These are phyloP conservation scores for Bothrops jararaca DNA, from an alignment of 2,113 vertebrate genomes.

Conservation along the genomic window DNA sequence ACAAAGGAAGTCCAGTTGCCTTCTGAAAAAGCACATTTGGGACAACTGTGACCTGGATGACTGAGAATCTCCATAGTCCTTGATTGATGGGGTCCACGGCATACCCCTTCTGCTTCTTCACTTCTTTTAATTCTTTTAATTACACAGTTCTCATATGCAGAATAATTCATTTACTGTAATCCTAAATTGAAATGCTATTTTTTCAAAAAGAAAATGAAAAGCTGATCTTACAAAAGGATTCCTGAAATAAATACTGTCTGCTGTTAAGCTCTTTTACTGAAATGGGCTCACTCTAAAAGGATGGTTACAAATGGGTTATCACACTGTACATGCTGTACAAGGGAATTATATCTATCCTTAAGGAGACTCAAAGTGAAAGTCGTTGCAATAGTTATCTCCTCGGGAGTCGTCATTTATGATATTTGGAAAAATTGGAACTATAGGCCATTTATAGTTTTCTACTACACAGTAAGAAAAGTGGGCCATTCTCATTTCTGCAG, in stretches of 20 bases:
- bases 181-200: background rate
- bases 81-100: background rate
- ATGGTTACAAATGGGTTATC: conserved; percentile 1
- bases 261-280: background rate
- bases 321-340: background rate
- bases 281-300: background rate
- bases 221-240: background rate
- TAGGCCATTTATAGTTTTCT: conserved; percentile 1
- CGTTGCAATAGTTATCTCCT: conserved; percentile 9
- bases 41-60: background rate
- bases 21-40: background rate
- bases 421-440: conserved; percentile 2
- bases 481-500: conserved; percentile 17
- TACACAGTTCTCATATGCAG: background rate
- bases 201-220: background rate
- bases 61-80: background rate
- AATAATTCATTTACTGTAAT: background rate
- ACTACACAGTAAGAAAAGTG: conserved; percentile 18
- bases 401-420: background rate
- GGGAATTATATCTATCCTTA: background rate
- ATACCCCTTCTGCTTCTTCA: background rate
- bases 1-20: background rate
- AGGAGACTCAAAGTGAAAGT: conserved; percentile 4
- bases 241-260: background rate
- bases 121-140: background rate